phyloP scores from a whole-genome alignment of 1,140 invertebrate genomes.

The Hyposmocoma kahamanoa region DNA sequence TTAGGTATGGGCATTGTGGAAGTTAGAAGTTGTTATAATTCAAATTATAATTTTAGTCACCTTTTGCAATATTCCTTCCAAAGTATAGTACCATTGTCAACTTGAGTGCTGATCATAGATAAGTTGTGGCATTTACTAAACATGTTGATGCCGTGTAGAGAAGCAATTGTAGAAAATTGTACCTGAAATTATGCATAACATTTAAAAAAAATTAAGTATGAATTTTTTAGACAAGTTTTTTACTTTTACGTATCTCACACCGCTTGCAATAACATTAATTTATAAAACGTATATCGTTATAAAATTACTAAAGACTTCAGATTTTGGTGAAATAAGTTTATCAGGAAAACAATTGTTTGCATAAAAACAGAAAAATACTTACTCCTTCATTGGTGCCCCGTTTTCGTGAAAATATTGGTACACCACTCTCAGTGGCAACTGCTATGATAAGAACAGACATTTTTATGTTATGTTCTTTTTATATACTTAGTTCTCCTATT shows the following conservation, averaged over 20 bases:
- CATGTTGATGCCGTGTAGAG: slow-evolving; percentile 82
- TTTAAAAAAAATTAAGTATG: too few relatives aligned
- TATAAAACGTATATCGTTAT: too few relatives aligned
- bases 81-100: slow-evolving; percentile 77
- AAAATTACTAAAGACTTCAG: too few relatives aligned
- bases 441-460: slow-evolving; percentile 83
- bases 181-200: too few relatives aligned
- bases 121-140: slow-evolving; percentile 79
- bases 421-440: slow-evolving; percentile 80
- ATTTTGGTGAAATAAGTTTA: too few relatives aligned
- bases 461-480: too few relatives aligned
- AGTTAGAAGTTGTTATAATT: too few relatives aligned
- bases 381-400: slow-evolving; percentile 70
- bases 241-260: too few relatives aligned
- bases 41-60: slow-evolving; percentile 27
- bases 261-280: too few relatives aligned
- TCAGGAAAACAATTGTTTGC: background rate
- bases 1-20: too few relatives aligned
- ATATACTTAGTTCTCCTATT: too few relatives aligned
- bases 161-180: slow-evolving; percentile 81
- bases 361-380: background rate
- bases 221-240: too few relatives aligned
- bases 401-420: slow-evolving; percentile 82
- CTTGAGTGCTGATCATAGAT: slow-evolving; percentile 75
- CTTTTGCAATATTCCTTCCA: slow-evolving; percentile 81